Percentiles rank a stretch among this genome's conserved stretches.
These are phyloP conservation scores for Zele albiditarsus DNA, from an alignment of 2,888 invertebrate genomes.

Conservation along the genomic window DNA sequence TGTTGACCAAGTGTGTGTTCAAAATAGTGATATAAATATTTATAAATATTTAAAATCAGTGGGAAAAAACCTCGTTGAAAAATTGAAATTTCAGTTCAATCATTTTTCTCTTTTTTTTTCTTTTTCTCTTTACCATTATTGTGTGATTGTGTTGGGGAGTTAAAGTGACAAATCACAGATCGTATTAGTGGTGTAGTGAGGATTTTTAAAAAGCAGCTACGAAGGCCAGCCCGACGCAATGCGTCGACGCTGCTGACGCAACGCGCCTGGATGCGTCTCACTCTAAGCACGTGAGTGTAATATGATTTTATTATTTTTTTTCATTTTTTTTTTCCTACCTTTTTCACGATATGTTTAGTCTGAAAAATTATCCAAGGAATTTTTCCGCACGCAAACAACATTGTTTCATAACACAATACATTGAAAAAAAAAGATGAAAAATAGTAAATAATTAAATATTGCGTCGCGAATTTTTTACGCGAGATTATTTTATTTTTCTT, in stretches of 20 bases:
- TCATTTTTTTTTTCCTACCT: conserved; percentile 27
- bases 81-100: not conserved
- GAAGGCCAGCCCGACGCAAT: conserved; percentile 73
- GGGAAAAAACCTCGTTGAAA: not conserved
- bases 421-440: too few species aligned
- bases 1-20: conserved; percentile 29
- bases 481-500: conserved; percentile 9
- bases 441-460: too few species aligned
- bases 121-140: not conserved
- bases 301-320: conserved; percentile 14
- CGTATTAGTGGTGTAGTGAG: conserved; percentile 62
- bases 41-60: not conserved
- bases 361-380: conserved; percentile 25
- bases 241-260: conserved; percentile 74
- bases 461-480: conserved; percentile 1
- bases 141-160: not conserved
- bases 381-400: not conserved
- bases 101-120: not conserved
- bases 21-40: not conserved
- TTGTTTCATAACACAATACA: too few species aligned
- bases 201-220: conserved; percentile 70
- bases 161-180: conserved; percentile 31
- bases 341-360: conserved; percentile 24
- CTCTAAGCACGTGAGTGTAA: conserved; percentile 80
- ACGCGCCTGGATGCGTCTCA: conserved; percentile 80